Percentiles rank a stretch among this genome's conserved stretches.
Evolutionary conservation across 2,797 vertebrate species (phyloP).

Genomic region (Danio aesculapii): DNA sequence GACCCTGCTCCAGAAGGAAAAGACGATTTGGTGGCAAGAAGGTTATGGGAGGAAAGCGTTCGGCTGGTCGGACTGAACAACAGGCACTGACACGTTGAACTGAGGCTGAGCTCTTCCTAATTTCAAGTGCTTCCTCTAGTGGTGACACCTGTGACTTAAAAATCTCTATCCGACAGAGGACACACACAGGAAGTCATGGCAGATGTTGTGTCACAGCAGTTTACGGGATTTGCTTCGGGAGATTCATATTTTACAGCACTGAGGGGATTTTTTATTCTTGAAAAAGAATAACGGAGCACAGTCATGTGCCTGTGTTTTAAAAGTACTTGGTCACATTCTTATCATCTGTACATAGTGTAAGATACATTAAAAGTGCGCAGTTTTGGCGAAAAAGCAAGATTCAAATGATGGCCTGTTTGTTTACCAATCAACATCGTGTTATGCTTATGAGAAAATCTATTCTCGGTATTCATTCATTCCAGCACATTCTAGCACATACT

Average conservation of each 20-base stretch:
- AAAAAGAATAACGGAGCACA: background rate
- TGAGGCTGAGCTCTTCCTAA: background rate
- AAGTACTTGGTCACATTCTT: background rate
- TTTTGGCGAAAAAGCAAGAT: background rate
- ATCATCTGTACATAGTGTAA: background rate
- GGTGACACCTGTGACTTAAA: background rate
- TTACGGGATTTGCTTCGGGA: background rate
- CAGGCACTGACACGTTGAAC: constrained; percentile 5
- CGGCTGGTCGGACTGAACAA: constrained; percentile 65
- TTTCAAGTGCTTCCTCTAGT: background rate
- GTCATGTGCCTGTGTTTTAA: background rate
- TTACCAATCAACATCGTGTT: background rate
- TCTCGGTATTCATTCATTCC: background rate
- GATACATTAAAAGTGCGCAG: background rate
- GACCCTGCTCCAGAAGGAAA: constrained; percentile 72
- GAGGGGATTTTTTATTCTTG: background rate
- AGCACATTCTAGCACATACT: constrained; percentile 1
- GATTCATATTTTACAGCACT: background rate
- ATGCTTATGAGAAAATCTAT: background rate
- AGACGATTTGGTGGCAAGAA: constrained; percentile 73
- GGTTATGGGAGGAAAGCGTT: constrained; percentile 80
- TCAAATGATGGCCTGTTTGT: background rate
- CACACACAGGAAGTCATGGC: background rate
- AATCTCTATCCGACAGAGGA: background rate
- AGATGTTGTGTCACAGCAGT: constrained; percentile 13